Base-by-base conservation (phyloP, 2,888 invertebrate genomes). In the Leptopilina myrica region DNA sequence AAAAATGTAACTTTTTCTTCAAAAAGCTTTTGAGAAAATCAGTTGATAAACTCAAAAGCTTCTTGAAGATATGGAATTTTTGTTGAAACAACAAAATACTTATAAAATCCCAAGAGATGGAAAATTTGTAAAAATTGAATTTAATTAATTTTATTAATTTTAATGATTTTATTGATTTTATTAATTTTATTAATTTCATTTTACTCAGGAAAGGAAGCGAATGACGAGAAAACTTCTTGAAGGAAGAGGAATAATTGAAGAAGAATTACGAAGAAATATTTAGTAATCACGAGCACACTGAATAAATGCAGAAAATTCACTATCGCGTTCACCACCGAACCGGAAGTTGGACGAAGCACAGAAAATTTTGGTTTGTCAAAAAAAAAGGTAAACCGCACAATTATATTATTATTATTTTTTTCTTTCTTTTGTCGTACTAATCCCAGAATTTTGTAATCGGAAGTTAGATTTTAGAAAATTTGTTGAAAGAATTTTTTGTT, bases 291-390 rank as follows among this genome's bases (percentile, higher is more conserved):
- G 26, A 49, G 14, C 73, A 73, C 73, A 73, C 73, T 73, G 73
- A 73, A 33, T 73, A 12, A 20, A 33, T 62, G 20, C 5, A 53
- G 33, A 69, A 69, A 56, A 14, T 33, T 56, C 56, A 73, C 73
- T 56, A 56, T 53, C 49, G 20, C n/a, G 33, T 53, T n/a, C 33
- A 73, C 73, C 73, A 73, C 73, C 26, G 56, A 73, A 73, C 56
- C 46, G 20, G 33, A 56, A 73, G 33, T 73, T 20, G 62, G 20
- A 7, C 56, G 56, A 73, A 26, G 33, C 73, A 73, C 73, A 26
- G 56, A 56, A 73, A 53, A 20, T 15, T 62, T 62, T 62, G 33
- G 33, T 20, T 9, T 62, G 20, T 56, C 56, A 20, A 20, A 20
- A 20, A 20, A 33, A 7, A n/a, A 62, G 59, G 49, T 53, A 53